These are phyloP conservation scores for Syrrhaptes paradoxus DNA, from an alignment of 2,113 vertebrate genomes.

Conservation along the genomic window DNA sequence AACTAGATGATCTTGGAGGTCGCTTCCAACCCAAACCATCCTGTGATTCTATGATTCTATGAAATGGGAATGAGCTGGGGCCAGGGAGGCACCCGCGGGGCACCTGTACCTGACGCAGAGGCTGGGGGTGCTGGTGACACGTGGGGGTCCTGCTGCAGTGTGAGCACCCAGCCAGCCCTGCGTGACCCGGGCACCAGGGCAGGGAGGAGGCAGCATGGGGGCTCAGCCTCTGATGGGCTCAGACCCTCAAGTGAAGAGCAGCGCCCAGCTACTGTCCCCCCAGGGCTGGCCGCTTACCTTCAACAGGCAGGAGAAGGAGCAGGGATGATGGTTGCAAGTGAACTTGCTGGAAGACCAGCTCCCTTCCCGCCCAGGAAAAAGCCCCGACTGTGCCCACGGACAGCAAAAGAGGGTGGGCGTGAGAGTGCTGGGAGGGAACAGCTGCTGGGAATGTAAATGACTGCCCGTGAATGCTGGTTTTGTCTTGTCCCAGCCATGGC, in stretches of 20 bases:
- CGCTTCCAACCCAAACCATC: too few relatives aligned
- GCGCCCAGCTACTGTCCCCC: fast-evolving
- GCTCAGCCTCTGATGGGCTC: background rate
- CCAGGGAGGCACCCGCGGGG: fast-evolving
- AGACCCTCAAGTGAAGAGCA: background rate
- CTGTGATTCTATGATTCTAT: too few relatives aligned
- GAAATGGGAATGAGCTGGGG: background rate
- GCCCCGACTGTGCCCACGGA: background rate
- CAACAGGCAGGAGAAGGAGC: background rate
- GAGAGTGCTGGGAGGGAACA: background rate
- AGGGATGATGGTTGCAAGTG: background rate
- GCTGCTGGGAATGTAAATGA: conserved; percentile 61
- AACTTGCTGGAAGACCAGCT: background rate
- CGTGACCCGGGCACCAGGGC: background rate
- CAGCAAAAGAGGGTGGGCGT: background rate
- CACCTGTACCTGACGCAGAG: fast-evolving
- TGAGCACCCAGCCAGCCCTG: conserved; percentile 1
- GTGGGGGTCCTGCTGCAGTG: background rate
- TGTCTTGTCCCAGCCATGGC: background rate
- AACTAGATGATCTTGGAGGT: too few relatives aligned
- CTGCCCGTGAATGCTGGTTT: background rate
- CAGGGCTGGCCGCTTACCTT: background rate
- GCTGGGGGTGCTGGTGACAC: fast-evolving
- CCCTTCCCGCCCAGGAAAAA: background rate
- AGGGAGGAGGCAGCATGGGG: background rate